Evolutionary conservation across 2,113 vertebrate genomes (phyloP), one percentile per base, ranked within the genome.

Genomic region (Heliornis fulica): DNA sequence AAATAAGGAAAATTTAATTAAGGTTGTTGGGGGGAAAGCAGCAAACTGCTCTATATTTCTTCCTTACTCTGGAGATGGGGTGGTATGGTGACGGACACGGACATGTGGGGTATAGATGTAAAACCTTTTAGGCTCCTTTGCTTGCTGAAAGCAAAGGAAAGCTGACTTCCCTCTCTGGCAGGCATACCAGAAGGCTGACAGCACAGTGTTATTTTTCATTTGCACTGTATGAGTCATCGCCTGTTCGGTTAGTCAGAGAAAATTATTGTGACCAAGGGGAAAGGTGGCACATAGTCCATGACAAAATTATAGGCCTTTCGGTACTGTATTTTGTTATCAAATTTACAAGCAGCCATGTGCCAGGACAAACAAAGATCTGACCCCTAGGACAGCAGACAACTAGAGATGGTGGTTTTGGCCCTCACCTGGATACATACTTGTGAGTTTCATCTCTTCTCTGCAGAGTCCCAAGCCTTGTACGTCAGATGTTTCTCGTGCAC

Each of bases 221-320:
- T 82, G 81, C 59, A 89, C 63, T 92, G 51, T 45, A 20, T 94
- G 80, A 95, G 91, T 97, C 96, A 97, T 90, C 15, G 18, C 66
- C 72, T 90, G 41, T 59, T 93, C 89, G 87, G 41, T 59, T 94
- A 97, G 74, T 95, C 94, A 97, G 94, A 81, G 54, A 92, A 96
- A 97, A 96, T 97, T 93, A 97, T 92, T 96, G 41, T 90, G 91
- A 89, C 68, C 45, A 80, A 83, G 64, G 40, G 83, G 48, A 97
- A 94, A 96, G 61, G 68, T 94, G 88, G 93, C 88, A 81, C 92
- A 76, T 68, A 87, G 56, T 63, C 90, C 53, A 76, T 85, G 82
- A 4, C 70, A 96, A 89, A 97, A 86, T 96, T 96, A 97, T 80
- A 96, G 74, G 23, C 20, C 2, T 84, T 63, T 40, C n/a, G 50